Evolutionary conservation across 2,113 vertebrate species (phyloP).

Genomic region (Gadus chalcogrammus): DNA sequence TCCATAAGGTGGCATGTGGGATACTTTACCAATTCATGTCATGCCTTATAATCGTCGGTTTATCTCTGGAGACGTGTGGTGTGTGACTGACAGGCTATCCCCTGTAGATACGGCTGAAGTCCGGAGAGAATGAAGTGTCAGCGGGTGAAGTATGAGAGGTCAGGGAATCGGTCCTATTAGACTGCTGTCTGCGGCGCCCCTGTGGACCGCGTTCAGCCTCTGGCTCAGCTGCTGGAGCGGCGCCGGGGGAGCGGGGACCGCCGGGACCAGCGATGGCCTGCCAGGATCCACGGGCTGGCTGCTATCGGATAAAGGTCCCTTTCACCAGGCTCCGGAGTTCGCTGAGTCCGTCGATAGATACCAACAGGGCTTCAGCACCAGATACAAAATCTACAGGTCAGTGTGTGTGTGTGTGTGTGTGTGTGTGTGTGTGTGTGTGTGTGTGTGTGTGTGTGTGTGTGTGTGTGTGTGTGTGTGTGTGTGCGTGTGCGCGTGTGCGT

Average conservation of each 20-base stretch:
- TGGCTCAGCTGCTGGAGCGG: constrained; percentile 78
- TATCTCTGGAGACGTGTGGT: neutral
- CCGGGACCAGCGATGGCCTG: constrained; percentile 71
- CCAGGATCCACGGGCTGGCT: constrained; percentile 73
- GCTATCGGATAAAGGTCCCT: constrained; percentile 79
- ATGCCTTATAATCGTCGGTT: too few species aligned
- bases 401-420: neutral
- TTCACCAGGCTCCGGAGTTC: constrained; percentile 77
- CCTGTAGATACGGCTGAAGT: constrained; percentile 33
- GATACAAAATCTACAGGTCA: constrained; percentile 84
- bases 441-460: neutral
- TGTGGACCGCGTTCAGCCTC: constrained; percentile 92
- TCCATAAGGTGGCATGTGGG: too few species aligned
- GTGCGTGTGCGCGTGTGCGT: neutral
- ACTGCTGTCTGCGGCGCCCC: constrained; percentile 88
- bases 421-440: neutral
- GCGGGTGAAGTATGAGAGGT: constrained; percentile 93
- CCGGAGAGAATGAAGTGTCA: constrained; percentile 86
- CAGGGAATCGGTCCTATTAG: constrained; percentile 85
- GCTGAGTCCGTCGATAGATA: constrained; percentile 76
- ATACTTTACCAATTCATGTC: too few species aligned
- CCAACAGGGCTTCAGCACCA: constrained; percentile 75
- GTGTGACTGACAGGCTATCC: neutral
- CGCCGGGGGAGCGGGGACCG: constrained; percentile 71
- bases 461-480: neutral